Conservation (phyloP, 2,113 vertebrate genomes). For the Bubo bubo region DNA sequence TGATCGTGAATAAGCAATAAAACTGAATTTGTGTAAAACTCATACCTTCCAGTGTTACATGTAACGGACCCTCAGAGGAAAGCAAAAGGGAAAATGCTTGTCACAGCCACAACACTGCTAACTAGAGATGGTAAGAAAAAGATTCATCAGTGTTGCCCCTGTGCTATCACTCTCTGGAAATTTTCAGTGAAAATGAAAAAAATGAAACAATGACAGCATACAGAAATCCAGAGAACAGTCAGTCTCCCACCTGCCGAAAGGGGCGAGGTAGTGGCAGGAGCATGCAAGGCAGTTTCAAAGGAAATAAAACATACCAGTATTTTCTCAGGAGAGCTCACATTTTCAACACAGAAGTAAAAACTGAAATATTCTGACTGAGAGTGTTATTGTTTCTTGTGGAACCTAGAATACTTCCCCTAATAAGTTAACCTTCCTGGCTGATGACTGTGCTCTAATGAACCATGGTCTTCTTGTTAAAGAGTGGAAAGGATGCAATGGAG, state of each 20-base stretch:
- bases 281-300: neutral
- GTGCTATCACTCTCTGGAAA: neutral
- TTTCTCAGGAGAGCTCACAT: neutral
- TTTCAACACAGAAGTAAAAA: neutral
- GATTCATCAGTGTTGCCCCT: neutral
- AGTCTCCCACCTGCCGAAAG: neutral
- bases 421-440: neutral
- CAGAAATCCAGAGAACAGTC: neutral
- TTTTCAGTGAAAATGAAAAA: neutral
- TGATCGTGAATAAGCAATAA: neutral
- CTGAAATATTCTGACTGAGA: neutral
- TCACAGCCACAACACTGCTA: neutral
- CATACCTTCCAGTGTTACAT: neutral
- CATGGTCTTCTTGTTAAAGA: neutral
- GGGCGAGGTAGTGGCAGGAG: fast-evolving
- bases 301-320: neutral
- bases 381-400: neutral
- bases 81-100: neutral
- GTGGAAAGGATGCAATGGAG: neutral
- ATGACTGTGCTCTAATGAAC: neutral
- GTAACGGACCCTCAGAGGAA: neutral
- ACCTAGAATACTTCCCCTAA: neutral
- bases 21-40: neutral
- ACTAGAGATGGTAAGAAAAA: neutral
- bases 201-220: neutral